Conservation (phyloP, 2,888 invertebrate genomes). For the Thymelicus sylvestris region DNA sequence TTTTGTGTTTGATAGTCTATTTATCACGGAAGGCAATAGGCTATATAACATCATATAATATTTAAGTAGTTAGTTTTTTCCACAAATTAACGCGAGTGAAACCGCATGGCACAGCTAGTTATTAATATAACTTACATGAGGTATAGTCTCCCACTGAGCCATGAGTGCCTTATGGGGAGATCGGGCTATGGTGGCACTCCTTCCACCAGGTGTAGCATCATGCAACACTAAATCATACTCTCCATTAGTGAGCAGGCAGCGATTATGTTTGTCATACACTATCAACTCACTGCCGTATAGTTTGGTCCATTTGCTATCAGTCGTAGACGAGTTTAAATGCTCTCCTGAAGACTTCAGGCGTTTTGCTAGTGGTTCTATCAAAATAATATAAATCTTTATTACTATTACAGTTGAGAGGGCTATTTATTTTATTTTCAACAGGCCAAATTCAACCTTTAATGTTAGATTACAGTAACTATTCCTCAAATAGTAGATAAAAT, state of each 20-base stretch:
- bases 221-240: slow-evolving; percentile 95
- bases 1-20: too few relatives aligned
- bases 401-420: too few relatives aligned
- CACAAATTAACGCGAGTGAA: too few relatives aligned
- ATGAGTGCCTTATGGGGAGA: slow-evolving; percentile 80
- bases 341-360: slow-evolving; percentile 85
- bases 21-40: too few relatives aligned
- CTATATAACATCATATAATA: too few relatives aligned
- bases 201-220: slow-evolving; percentile 89
- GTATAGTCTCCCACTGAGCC: slow-evolving; percentile 86
- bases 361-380: slow-evolving; percentile 89
- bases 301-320: slow-evolving; percentile 80
- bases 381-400: slow-evolving; percentile 40
- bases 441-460: too few relatives aligned
- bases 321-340: slow-evolving; percentile 60
- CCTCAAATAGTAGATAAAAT: too few relatives aligned
- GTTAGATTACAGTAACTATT: too few relatives aligned
- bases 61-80: too few relatives aligned
- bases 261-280: slow-evolving; percentile 95
- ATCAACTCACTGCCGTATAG: slow-evolving; percentile 92
- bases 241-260: slow-evolving; percentile 94
- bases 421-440: too few relatives aligned
- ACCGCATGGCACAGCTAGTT: too few relatives aligned
- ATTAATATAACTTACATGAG: slow-evolving; percentile 72
- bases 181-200: slow-evolving; percentile 70